Conservation (phyloP, 2,113 vertebrate species). For the Sylvicapra grimmia region DNA sequence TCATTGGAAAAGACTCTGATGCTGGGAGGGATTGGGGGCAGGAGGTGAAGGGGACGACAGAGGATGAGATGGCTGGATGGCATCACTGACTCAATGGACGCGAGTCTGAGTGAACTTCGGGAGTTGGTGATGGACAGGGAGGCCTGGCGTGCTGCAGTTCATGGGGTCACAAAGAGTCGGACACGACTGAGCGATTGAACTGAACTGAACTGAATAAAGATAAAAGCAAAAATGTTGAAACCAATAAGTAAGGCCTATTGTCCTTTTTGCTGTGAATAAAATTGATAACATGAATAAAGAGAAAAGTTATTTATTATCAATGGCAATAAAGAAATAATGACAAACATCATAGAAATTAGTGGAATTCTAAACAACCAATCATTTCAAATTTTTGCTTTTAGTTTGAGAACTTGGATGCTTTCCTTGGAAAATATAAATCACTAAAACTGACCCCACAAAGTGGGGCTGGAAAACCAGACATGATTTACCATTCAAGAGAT, state of each 20-base stretch:
- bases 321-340: not conserved
- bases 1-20: too few relatives aligned
- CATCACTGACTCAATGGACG: too few relatives aligned
- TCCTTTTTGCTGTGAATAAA: not conserved
- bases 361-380: not conserved
- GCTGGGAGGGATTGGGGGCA: too few relatives aligned
- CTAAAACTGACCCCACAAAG: not conserved
- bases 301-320: not conserved
- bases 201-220: not conserved
- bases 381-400: not conserved
- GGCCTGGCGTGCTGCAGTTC: too few relatives aligned
- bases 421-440: not conserved
- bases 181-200: too few relatives aligned
- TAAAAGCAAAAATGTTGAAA: not conserved
- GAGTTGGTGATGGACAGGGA: too few relatives aligned
- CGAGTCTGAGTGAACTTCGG: too few relatives aligned
- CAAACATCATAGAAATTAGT: not conserved
- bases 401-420: not conserved
- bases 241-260: not conserved
- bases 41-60: too few relatives aligned
- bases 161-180: too few relatives aligned
- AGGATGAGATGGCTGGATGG: too few relatives aligned
- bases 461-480: not conserved
- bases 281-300: not conserved
- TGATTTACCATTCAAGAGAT: not conserved